Percentiles rank a stretch among this genome's conserved stretches.
These are phyloP conservation scores for Apis florea DNA, from an alignment of 1,140 invertebrate genomes.

Conservation along the genomic window DNA sequence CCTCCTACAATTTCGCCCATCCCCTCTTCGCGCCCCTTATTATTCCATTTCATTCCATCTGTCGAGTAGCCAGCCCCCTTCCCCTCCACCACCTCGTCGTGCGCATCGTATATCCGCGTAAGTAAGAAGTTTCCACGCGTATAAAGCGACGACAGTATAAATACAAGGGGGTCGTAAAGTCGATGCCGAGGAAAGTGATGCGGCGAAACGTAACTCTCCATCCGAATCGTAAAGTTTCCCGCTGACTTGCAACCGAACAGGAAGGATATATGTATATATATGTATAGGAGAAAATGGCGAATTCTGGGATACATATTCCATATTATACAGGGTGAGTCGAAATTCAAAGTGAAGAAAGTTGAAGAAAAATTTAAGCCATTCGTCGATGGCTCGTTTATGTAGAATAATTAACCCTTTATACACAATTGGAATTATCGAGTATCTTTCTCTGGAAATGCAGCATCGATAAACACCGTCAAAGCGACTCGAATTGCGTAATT, in stretches of 20 bases:
- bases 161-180: conserved; percentile 59
- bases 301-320: background rate
- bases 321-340: background rate
- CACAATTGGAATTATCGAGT: no score
- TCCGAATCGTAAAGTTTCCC: conserved; percentile 51
- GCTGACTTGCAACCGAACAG: background rate
- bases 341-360: no score
- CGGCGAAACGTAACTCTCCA: conserved; percentile 19
- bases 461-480: no score
- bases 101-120: conserved; percentile 25
- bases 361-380: no score
- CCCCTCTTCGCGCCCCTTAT: conserved; percentile 25
- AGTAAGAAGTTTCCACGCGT: conserved; percentile 57
- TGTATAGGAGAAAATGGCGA: background rate
- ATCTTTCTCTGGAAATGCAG: no score
- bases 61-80: conserved; percentile 20
- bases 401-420: no score
- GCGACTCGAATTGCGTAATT: no score
- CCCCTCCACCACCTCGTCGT: conserved; percentile 17
- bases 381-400: no score
- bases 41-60: conserved; percentile 58
- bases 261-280: background rate
- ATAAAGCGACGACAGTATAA: conserved; percentile 62
- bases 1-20: background rate
- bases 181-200: conserved; percentile 58